Percentiles rank a stretch among this genome's conserved stretches.
Evolutionary conservation across 1,140 invertebrate species (phyloP).

Genomic region (Ostrea edulis): DNA sequence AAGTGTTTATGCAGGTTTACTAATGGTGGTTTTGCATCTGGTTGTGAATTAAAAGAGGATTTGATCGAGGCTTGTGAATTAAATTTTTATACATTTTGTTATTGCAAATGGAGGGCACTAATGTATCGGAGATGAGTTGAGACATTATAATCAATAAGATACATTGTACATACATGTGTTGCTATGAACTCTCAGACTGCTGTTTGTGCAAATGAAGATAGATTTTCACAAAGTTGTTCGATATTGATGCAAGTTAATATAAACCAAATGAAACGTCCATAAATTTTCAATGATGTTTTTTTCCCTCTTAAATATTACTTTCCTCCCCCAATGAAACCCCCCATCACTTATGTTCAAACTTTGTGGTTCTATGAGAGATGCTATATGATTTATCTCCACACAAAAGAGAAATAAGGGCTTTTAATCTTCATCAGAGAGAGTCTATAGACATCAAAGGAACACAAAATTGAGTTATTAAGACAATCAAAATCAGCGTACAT

Average conservation of each 20-base stretch:
- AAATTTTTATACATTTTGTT: no score
- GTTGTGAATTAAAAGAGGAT: no score
- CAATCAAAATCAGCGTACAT: conserved; percentile 27
- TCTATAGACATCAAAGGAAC: conserved; percentile 27
- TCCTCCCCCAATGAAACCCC: background rate
- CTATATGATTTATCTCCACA: background rate
- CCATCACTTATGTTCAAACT: background rate
- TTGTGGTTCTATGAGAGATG: background rate
- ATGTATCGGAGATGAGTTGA: no score
- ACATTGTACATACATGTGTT: no score
- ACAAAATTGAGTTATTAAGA: conserved; percentile 32
- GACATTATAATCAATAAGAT: no score
- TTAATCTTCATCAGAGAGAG: conserved; percentile 32
- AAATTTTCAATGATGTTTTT: background rate
- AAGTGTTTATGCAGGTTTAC: background rate
- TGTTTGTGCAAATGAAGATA: background rate
- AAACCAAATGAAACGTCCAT: conserved; percentile 8
- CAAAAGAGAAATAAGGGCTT: background rate
- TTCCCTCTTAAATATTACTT: background rate
- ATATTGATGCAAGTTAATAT: background rate
- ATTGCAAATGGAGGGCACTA: background rate
- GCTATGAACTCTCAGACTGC: no score
- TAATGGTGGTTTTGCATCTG: background rate
- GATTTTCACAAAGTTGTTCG: background rate
- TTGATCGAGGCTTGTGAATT: no score